Evolutionary conservation across 2,888 invertebrate species (phyloP), one percentile per base, ranked within the genome.

Genomic region (Andricus quercusramuli): DNA sequence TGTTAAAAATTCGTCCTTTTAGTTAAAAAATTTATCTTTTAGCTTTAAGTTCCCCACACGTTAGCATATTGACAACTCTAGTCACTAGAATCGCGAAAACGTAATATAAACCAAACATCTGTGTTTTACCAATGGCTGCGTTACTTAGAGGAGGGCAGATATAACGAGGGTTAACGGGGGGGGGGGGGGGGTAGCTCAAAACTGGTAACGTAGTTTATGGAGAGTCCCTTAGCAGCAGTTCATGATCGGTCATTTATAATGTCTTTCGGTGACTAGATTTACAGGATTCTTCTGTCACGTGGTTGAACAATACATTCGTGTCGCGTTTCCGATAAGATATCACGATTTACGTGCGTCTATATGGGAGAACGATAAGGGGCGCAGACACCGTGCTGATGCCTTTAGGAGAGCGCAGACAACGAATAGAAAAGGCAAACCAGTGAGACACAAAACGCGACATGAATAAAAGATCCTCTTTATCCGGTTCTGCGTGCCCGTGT

Each of bases 381-480:
- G 41, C 37, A 41, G 41, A 67, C 67, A 68, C 41, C 22, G 25
- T 13, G 68, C 41, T 68, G 68, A 68, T 68, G 68, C 68, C 25
- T 44, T 68, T 25, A 68, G 68, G 68, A 47, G 67, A 37, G 41
- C 41, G 37, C 41, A 41, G 67, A 41, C 15, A 67, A 67, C 44
- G 41, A 17, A 17, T 41, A 68, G 68, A 68, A 68, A 68, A 44
- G 47, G 37, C 25, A 56, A 76, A 59, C 56, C 56, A 76, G 20
- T 51, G 13, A n/a, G 59, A 56, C 47, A 37, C 20, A 32, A 15
- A 29, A 76, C 59, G 59, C 15, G 76, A 9, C 22, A 76, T 76
- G 76, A 76, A 76, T 76, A 76, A 76, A 76, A 76, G 56, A 76
- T 76, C 47, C 76, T 56, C 22, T 76, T 76, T 76, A 76, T 62